These are phyloP conservation scores for Catagonus wagneri DNA, from an alignment of 2,113 vertebrate genomes.

Conservation along the genomic window DNA sequence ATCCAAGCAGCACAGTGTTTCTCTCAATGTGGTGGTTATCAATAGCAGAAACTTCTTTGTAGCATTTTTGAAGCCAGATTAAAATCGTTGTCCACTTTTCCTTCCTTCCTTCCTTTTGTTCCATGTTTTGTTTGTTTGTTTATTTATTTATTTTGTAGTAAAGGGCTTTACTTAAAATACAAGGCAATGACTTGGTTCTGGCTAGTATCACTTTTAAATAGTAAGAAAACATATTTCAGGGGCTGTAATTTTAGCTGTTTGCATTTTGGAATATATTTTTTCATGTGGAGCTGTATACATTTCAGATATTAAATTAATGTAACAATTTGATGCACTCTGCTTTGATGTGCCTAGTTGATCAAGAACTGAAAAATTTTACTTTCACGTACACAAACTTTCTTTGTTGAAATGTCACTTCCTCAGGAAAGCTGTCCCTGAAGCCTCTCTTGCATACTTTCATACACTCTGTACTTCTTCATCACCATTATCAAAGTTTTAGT, in stretches of 20 bases:
- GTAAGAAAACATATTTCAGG: neutral
- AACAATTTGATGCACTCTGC: neutral
- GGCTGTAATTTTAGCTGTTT: neutral
- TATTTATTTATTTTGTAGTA: neutral
- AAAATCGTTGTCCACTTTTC: neutral
- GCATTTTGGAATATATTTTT: neutral
- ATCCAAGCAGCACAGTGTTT: neutral
- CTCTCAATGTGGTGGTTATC: neutral
- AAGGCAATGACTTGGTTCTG: neutral
- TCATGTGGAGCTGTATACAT: neutral
- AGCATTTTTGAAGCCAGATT: neutral
- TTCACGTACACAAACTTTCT: neutral
- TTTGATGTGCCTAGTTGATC: conserved; percentile 14
- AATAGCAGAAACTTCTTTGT: neutral
- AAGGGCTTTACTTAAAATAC: conserved; percentile 31
- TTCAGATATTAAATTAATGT: conserved; percentile 34
- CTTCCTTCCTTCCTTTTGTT: neutral
- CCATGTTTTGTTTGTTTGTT: neutral
- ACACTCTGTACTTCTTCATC: neutral
- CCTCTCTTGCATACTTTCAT: neutral
- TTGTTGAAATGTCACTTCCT: conserved; percentile 16
- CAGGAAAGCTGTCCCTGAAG: neutral
- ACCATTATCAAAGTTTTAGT: neutral
- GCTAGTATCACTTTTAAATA: conserved; percentile 32
- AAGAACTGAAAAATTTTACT: neutral